A percentile compares a stretch with the other conserved stretches of the same genome.
phyloP scores from a whole-genome alignment of 2,113 vertebrate genomes.

The Sclerurus mexicanus region DNA sequence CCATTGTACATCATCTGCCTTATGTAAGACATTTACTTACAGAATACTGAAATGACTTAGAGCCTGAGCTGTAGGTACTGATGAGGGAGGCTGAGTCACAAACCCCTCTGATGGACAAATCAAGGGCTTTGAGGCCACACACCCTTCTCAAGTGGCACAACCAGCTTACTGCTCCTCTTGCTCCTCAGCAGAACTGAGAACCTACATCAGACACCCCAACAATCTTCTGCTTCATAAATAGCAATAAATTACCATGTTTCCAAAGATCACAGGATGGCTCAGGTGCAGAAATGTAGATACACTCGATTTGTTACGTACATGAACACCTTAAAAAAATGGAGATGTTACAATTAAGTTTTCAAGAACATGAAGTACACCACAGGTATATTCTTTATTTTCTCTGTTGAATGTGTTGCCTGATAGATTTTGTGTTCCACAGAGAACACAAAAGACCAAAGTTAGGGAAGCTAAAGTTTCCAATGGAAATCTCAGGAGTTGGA shows the following conservation, averaged over 20 bases:
- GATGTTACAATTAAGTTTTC: not conserved
- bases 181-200: not conserved
- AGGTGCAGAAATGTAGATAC: too few species aligned
- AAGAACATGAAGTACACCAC: not conserved
- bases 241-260: not conserved
- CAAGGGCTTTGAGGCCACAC: not conserved
- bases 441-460: not conserved
- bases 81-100: not conserved
- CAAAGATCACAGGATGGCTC: too few species aligned
- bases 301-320: too few species aligned
- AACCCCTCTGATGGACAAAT: not conserved
- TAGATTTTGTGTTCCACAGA: not conserved
- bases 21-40: not conserved
- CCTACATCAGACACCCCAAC: not conserved
- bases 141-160: rapidly evolving
- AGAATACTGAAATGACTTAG: not conserved
- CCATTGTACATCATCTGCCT: not conserved
- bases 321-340: not conserved
- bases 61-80: not conserved
- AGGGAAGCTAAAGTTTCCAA: not conserved
- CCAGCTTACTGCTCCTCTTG: not conserved
- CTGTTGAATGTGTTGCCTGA: not conserved
- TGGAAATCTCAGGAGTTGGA: not conserved
- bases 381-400: not conserved
- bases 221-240: not conserved